Evolutionary conservation across 2,888 invertebrate genomes (phyloP), one percentile per base, ranked within the genome.

Genomic region (Acanthosepion pharaonis): DNA sequence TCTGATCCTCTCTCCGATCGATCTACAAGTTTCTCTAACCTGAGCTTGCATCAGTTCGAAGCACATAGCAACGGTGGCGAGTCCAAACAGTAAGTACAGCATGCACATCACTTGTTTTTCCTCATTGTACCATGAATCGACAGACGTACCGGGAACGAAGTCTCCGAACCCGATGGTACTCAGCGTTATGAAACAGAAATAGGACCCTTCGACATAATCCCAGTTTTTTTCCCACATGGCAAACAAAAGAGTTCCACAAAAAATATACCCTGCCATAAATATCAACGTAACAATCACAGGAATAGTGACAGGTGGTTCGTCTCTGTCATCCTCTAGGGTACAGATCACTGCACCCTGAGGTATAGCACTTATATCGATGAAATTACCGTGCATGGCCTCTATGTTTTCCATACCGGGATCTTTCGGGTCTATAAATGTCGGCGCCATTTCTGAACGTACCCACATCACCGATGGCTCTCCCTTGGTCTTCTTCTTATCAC

Each of bases 141-240:
- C 94, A 33, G 95, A 96, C 92, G 96, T 96, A 5, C 97, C 97
- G 5, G 97, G 97, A 1, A 97, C 97, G 94, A 97, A 97, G 95
- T 97, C 97, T 1, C 97, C 97, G 95, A 97, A 97, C 0, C 97
- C 97, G 42, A 97, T 97, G 49, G 97, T 97, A 95, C 97, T 97
- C 91, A 97, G 96, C 8, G 97, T 97, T 95, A 97, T 97, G 95
- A 97, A 97, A 95, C 97, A 97, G 96, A 97, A 97, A 95, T 97
- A 97, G 93, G 97, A 97, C 94, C 99, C 99, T 96, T 99, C 99
- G 95, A 99, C 98, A 97, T 98, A 98, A 96, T 98, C 98, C 99
- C 99, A 99, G 64, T 98, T 98, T 28, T 99, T 99, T 95, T 99
- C 99, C 99, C 99, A 99, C 97, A 98, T 98, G 3, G 98, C 98